Evolutionary conservation across 2,888 invertebrate species (phyloP), one percentile per base, ranked within the genome.

Genomic region (Rutpela maculata): DNA sequence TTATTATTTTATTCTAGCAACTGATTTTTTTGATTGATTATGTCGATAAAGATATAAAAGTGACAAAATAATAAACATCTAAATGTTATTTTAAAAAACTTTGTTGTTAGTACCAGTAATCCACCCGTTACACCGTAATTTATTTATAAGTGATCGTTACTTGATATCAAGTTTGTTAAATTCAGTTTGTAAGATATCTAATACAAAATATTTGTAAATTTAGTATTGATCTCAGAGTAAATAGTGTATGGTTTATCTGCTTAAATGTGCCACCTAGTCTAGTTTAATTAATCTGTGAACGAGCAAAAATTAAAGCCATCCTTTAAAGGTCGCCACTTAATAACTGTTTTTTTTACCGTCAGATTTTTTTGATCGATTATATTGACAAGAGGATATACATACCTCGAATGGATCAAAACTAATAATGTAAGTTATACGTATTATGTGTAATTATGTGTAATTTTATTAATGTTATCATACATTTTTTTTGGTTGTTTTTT

Each of bases 341-440:
- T 15, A 71, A 72, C 55, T 72, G 72, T 72, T 72, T 72, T 63
- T 50, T n/a, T 72, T 72, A 72, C 55, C 12, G 72, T 72, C 72
- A 72, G 63, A 72, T 72, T 72, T 72, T 31, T 62, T 50, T 63
- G 72, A 72, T 72, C 55, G 72, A 72, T 72, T 15, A 11, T 72
- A 63, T 72, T 72, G 72, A 72, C 72, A 50, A 43, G 26, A 19
- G 55, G 72, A 72, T 72, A 72, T 6, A 35, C 22, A 26, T 26
- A 62, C 43, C 55, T 22, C 15, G 63, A 55, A 63, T 5, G 50
- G 55, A 19, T 55, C 55, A 67, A 55, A 22, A 22, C 1, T 7
- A 50, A n/a, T n/a, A n/a, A n/a, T 50, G n/a, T 50, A 50, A n/a
- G 50, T 35, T 35, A 35, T 35, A 35, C 12, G 43, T 43, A 43